Conservation (phyloP, 92 coral and sea anemone genomes). For the Micromussa lordhowensis region DNA sequence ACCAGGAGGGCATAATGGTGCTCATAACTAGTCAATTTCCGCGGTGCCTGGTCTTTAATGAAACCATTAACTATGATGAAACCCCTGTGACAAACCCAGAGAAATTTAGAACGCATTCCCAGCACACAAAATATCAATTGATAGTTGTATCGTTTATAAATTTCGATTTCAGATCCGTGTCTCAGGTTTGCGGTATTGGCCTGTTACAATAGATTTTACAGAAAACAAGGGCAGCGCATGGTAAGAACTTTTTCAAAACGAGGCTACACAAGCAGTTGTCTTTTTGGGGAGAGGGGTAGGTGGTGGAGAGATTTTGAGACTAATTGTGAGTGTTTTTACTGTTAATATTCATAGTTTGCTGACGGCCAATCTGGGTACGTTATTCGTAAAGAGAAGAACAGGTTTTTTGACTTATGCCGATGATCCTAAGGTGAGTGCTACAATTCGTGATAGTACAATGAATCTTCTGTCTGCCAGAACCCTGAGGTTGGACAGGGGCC, state of each 20-base stretch:
- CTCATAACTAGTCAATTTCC: no score
- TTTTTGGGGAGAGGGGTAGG: neutral
- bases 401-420: conserved; percentile 89
- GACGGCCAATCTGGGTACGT: conserved; percentile 78
- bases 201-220: conserved; percentile 81
- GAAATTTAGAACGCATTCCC: neutral
- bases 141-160: neutral
- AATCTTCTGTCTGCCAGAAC: neutral
- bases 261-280: neutral
- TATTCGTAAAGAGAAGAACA: conserved; percentile 90
- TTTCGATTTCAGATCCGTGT: conserved; percentile 72
- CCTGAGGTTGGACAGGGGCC: neutral
- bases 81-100: neutral
- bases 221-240: conserved; percentile 48
- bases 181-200: conserved; percentile 91
- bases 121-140: neutral
- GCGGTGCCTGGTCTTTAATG: no score
- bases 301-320: neutral
- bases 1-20: no score
- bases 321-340: neutral
- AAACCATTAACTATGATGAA: no score
- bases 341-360: conserved; percentile 27
- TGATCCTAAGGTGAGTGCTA: conserved; percentile 84
- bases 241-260: conserved; percentile 40
- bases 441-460: neutral